These are phyloP conservation scores for Ceyx margarethae DNA, from an alignment of 2,113 vertebrate genomes.

Conservation along the genomic window DNA sequence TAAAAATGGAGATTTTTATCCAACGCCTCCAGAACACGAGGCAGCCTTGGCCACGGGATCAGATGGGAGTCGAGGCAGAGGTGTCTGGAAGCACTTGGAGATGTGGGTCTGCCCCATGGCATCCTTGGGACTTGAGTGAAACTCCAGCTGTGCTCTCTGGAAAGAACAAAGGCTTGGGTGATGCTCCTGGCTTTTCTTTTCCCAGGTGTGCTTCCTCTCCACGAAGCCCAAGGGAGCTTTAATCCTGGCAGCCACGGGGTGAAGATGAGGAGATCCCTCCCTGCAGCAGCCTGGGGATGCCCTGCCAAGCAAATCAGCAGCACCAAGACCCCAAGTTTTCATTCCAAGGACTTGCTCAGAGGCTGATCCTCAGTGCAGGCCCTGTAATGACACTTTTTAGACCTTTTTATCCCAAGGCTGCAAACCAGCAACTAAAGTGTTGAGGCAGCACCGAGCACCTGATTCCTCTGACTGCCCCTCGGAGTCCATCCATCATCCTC, in stretches of 20 bases:
- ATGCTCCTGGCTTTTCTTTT: background rate
- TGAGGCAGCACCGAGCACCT: accelerated
- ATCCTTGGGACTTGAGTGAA: background rate
- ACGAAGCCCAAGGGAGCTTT: accelerated
- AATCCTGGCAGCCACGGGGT: accelerated
- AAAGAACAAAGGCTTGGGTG: accelerated
- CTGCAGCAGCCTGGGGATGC: accelerated
- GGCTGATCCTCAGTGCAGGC: background rate
- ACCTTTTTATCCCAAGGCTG: background rate
- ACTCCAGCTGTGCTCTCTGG: accelerated
- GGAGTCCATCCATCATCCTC: background rate
- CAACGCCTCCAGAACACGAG: background rate
- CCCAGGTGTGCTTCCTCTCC: background rate
- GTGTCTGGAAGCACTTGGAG: accelerated
- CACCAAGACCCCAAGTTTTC: background rate
- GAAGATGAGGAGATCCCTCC: background rate
- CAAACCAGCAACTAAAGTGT: background rate
- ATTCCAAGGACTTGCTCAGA: background rate
- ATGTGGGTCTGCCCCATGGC: accelerated
- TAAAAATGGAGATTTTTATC: background rate
- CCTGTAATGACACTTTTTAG: accelerated
- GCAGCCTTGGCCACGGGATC: background rate
- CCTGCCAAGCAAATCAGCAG: accelerated
- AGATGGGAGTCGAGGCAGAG: background rate
- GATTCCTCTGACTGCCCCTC: accelerated